Base-by-base conservation (phyloP, 2,797 vertebrate genomes). In the Champsocephalus esox region DNA sequence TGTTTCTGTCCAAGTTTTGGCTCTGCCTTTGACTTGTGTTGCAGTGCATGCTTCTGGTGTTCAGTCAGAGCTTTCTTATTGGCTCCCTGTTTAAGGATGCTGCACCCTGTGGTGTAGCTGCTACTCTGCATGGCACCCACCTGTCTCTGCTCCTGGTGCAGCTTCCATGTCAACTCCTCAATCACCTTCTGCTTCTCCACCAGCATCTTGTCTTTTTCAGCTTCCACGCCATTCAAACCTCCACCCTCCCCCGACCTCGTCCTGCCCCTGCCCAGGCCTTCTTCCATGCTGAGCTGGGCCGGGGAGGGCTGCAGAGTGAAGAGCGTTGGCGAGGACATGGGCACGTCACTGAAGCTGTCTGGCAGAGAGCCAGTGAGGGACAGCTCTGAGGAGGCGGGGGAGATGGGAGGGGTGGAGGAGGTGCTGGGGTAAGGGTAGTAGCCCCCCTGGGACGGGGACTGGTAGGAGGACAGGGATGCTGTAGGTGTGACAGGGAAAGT, bases 151-250 rank as follows among this genome's bases (percentile, higher is more conserved):
- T 99, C 98, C 81, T 97, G 97, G 89, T 98, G 97, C 59, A 99
- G 93, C 81, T 98, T 98, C 97, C 98, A 99, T 0, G 97, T 99
- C 85, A 99, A 94, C 80, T 99, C 98, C 21, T 99, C 99, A 52
- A 99, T 99, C 86, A 99, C 97, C 81, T 98, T 99, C 91, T 99
- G 98, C 89, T 99, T 99, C 85, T 99, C 98, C 83, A 99, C 97
- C 84, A 99, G 90, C 98, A 99, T 99, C 89, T 99, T 99, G 90
- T 99, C 97, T 79, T 99, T 99, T 78, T 98, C 97, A 0, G 96
- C 96, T 73, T 99, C 97, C 8, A 95, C 84, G 3, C 96, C 96
- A 57, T 87, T 96, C 96, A 11, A 89, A 64, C 78, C 92, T 85
- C 44, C 94, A 59, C 65, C 93, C 85, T 68, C 95, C 87, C 95